Conservation (phyloP, 2,888 invertebrate species). For the Caenorhabditis becei region DNA sequence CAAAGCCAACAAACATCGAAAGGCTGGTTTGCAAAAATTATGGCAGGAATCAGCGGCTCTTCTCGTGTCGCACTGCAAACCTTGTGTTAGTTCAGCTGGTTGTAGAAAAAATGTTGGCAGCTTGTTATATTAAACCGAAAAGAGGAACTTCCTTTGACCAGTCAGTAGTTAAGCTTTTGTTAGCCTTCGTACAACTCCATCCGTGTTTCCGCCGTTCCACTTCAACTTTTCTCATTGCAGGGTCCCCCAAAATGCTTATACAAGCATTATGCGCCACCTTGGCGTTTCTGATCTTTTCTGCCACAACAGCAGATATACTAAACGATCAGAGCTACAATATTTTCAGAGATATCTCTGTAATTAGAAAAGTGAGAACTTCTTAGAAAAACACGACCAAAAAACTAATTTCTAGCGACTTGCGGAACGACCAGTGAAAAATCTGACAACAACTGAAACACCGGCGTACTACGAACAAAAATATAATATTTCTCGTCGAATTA, state of each 20-base stretch:
- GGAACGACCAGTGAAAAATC: constrained; percentile 28
- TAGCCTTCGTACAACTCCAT: not conserved
- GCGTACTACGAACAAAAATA: constrained; percentile 38
- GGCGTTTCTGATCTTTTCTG: constrained; percentile 18
- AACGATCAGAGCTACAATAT: constrained; percentile 31
- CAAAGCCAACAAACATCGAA: constrained; percentile 45
- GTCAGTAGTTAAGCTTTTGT: constrained; percentile 17
- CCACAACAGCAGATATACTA: constrained; percentile 21
- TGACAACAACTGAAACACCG: constrained; percentile 27
- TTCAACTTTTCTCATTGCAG: constrained; percentile 6
- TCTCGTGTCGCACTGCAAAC: constrained; percentile 43
- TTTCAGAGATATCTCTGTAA: constrained; percentile 45
- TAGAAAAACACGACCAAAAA: not conserved
- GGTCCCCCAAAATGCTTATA: constrained; percentile 54
- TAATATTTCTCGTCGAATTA: constrained; percentile 33
- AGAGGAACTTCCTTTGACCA: constrained; percentile 45
- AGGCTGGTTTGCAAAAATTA: constrained; percentile 40
- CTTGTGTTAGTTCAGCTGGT: constrained; percentile 46
- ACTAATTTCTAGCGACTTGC: constrained; percentile 17
- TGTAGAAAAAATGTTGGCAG: constrained; percentile 54
- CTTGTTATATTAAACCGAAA: constrained; percentile 55
- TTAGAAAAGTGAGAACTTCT: constrained; percentile 39
- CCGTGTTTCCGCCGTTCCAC: not conserved
- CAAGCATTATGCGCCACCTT: constrained; percentile 46
- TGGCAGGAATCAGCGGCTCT: constrained; percentile 35